phyloP scores from a whole-genome alignment of 2,797 vertebrate genomes.

The Botia almorhae region DNA sequence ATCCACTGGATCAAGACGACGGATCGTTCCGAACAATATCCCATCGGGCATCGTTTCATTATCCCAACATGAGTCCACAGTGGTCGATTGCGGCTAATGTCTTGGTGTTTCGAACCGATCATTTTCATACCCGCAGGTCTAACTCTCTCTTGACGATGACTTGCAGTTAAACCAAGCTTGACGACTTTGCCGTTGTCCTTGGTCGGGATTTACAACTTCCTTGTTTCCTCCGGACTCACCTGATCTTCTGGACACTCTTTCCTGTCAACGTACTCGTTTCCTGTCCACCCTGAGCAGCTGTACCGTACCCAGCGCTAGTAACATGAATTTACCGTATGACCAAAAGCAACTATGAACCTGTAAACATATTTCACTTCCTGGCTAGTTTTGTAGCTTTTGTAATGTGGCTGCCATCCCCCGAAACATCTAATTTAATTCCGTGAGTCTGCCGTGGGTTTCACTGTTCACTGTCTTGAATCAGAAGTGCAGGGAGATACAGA shows the following conservation, averaged over 20 bases:
- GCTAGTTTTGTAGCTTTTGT: conserved; percentile 59
- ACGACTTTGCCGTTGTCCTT: conserved; percentile 45
- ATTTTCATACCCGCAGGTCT: conserved; percentile 6
- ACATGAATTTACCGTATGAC: conserved; percentile 45
- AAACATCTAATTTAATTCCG: conserved; percentile 18
- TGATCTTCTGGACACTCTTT: conserved; percentile 14
- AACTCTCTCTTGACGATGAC: conserved; percentile 21
- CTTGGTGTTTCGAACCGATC: conserved; percentile 3
- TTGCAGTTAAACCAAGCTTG: conserved; percentile 34
- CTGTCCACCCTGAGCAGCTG: conserved; percentile 67
- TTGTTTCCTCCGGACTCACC: conserved; percentile 30
- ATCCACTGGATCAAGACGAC: conserved; percentile 1
- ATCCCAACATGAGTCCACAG: conserved; percentile 11
- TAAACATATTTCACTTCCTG: conserved; percentile 58
- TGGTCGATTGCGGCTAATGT: background rate
- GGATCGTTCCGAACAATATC: background rate
- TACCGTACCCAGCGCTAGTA: conserved; percentile 49
- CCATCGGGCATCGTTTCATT: background rate
- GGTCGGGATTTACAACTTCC: conserved; percentile 30
- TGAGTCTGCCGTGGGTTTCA: conserved; percentile 14
- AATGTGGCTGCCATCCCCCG: conserved; percentile 11
- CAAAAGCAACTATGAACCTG: conserved; percentile 56
- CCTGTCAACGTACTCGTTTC: conserved; percentile 42
- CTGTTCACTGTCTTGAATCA: conserved; percentile 17
- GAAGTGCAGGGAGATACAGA: conserved; percentile 34